These are phyloP conservation scores for Lingula anatina DNA, from an alignment of 2,888 invertebrate species.

Conservation along the genomic window DNA sequence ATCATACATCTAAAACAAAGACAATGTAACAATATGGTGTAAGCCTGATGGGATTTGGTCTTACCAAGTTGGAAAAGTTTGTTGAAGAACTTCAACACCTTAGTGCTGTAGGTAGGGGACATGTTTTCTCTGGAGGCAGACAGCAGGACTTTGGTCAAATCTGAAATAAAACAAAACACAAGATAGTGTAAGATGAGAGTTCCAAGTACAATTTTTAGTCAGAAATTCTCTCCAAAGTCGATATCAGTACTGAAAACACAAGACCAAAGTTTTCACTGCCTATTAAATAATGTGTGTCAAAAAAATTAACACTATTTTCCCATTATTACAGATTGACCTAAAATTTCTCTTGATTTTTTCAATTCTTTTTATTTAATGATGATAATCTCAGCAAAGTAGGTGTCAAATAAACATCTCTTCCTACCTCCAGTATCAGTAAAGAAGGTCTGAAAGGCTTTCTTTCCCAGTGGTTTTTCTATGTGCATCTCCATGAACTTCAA, in stretches of 20 bases:
- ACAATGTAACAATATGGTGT: too few relatives aligned
- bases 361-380: background rate
- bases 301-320: too few relatives aligned
- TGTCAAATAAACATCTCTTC: too few relatives aligned
- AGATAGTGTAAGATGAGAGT: too few relatives aligned
- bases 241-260: background rate
- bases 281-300: too few relatives aligned
- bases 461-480: constrained; percentile 74
- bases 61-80: constrained; percentile 59
- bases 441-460: constrained; percentile 76
- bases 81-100: constrained; percentile 69
- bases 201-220: background rate
- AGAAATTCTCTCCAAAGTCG: background rate
- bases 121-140: constrained; percentile 64
- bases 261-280: background rate
- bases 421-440: constrained; percentile 57
- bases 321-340: too few relatives aligned
- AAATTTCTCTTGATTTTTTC: too few relatives aligned
- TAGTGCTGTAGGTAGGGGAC: constrained; percentile 32
- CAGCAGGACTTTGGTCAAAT: constrained; percentile 72
- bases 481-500: constrained; percentile 82
- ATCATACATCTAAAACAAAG: too few relatives aligned
- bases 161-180: constrained; percentile 52
- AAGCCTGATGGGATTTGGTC: too few relatives aligned
- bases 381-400: too few relatives aligned